Conservation (phyloP, 2,888 invertebrate species). For the Onthophagus sagittarius region DNA sequence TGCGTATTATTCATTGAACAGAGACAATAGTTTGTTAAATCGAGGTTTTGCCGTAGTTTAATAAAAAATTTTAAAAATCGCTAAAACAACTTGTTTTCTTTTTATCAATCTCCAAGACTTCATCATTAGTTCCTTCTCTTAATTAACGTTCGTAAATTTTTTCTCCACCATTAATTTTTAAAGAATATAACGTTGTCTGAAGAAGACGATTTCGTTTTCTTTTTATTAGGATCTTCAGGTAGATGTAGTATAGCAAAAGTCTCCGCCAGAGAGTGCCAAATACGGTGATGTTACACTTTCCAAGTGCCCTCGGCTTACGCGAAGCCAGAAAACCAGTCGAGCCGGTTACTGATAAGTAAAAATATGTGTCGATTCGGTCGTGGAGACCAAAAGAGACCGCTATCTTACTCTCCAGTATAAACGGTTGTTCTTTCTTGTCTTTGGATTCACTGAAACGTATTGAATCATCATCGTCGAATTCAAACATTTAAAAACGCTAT, state of each 20-base stretch:
- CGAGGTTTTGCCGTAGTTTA: too few species aligned
- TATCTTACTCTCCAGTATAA: background rate
- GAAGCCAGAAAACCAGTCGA: slow-evolving; percentile 28
- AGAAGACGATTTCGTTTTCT: background rate
- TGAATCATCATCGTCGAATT: background rate
- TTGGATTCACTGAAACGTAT: background rate
- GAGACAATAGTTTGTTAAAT: too few species aligned
- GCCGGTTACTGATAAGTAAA: slow-evolving; percentile 28
- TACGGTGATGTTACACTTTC: slow-evolving; percentile 33
- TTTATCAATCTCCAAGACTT: too few species aligned
- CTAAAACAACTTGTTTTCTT: too few species aligned
- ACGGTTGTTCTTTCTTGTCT: background rate
- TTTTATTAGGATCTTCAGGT: background rate
- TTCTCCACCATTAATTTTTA: background rate
- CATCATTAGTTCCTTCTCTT: background rate
- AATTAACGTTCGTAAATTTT: background rate
- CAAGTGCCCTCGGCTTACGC: slow-evolving; percentile 26
- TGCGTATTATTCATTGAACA: too few species aligned
- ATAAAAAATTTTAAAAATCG: too few species aligned
- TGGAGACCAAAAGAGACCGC: background rate
- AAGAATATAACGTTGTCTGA: too few species aligned
- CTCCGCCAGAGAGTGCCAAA: slow-evolving; percentile 18
- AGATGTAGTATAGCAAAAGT: background rate
- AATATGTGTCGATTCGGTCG: slow-evolving; percentile 28
- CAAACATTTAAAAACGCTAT: too few species aligned